Evolutionary conservation across 2,797 vertebrate species (phyloP).

Genomic region (Petrocephalus sullivani): DNA sequence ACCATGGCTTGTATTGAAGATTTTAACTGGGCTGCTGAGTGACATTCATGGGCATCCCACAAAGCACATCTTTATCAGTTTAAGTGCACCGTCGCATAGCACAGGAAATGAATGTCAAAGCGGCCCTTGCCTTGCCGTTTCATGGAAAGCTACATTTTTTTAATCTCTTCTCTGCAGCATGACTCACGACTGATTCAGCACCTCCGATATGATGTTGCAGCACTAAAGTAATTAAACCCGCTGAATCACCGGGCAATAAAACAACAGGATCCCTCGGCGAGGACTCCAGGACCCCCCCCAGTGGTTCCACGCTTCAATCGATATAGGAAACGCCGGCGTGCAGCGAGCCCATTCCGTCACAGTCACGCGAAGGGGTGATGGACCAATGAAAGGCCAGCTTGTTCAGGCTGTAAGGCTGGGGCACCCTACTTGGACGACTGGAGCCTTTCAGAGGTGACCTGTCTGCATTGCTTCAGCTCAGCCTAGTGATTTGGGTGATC

Average conservation of each 20-base stretch:
- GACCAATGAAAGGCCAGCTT: neutral
- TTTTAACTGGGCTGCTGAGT: neutral
- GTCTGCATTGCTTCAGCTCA: slow-evolving; percentile 1
- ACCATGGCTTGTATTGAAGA: neutral
- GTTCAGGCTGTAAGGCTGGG: neutral
- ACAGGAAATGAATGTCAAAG: neutral
- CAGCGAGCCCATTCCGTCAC: neutral
- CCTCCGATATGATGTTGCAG: neutral
- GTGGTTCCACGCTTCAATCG: neutral
- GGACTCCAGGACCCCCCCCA: neutral
- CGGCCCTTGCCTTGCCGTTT: neutral
- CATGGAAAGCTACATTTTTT: neutral
- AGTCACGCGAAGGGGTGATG: neutral
- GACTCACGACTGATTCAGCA: slow-evolving; percentile 21
- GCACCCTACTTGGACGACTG: neutral
- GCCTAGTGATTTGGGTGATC: neutral
- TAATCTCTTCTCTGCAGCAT: neutral
- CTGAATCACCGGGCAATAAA: slow-evolving; percentile 12
- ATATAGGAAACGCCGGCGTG: neutral
- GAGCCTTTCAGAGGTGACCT: neutral
- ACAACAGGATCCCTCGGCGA: neutral
- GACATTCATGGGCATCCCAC: neutral
- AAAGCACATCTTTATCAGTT: neutral
- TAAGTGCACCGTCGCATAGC: neutral
- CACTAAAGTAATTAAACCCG: slow-evolving; percentile 14